Evolutionary conservation across 2,888 invertebrate genomes (phyloP), one percentile per base, ranked within the genome.

Genomic region (Idaea straminata): DNA sequence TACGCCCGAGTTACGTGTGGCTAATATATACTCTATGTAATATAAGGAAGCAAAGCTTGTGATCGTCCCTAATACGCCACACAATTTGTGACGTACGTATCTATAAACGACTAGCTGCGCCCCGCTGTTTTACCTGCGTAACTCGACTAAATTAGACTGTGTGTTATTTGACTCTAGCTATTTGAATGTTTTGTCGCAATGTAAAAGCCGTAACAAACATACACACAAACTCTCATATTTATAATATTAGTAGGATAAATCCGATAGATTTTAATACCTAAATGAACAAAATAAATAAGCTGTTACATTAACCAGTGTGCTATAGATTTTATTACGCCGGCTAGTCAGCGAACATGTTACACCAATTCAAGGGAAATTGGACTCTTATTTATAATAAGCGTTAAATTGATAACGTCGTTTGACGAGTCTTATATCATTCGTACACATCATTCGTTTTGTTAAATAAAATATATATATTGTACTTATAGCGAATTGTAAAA

Each of bases 391-490:
- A 64, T 25, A 57, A 61, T 73, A 74, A 72, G 72, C 67, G 70
- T 73, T 72, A 68, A 72, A 68, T 66, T 66, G 71, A 67, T 69
- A 65, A 61, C 72, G 69, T 73, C 69, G 69, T 73, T 69, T 68
- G 75, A 70, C 77, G 79, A 80, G 84, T 81, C 80, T 25, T 74
- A 89, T 89, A 90, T 89, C 89, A 89, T 85, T 81, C 83, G 79
- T 86, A 90, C 89, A 90, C 89, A 89, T 91, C 90, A 89, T 72
- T 86, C 77, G 83, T 85, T 87, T 85, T 86, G 83, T 81, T 83
- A 83, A 83, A 75, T 80, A 83, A 81, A 16, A 59, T 34, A 80
- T 77, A 77, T 75, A 77, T 76, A 74, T 73, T 73, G 70, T 77
- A 69, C 77, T 74, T 70, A 83, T 81, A 67, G 63, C 68, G 64